Percentiles rank a stretch among this genome's conserved stretches.
These are phyloP conservation scores for Colius striatus DNA, from an alignment of 2,113 vertebrate genomes.

Conservation along the genomic window DNA sequence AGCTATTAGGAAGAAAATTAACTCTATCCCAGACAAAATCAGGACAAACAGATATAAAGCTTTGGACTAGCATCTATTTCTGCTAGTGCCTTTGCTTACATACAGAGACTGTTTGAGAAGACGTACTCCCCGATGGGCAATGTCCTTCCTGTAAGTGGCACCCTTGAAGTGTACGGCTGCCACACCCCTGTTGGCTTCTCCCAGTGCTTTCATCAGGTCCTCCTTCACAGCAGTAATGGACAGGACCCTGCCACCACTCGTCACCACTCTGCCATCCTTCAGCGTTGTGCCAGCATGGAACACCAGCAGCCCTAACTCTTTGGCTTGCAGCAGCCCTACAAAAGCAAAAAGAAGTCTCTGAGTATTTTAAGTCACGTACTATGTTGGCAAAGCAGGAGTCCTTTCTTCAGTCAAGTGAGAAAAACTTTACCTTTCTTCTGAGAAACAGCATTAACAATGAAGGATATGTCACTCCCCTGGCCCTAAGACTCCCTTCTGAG, in stretches of 20 bases:
- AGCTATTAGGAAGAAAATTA: no score
- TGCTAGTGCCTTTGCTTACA: slow-evolving; percentile 61
- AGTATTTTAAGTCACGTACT: neutral
- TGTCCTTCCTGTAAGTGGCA: slow-evolving; percentile 83
- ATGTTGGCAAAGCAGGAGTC: neutral
- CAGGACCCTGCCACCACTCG: slow-evolving; percentile 85
- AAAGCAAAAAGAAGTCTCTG: neutral
- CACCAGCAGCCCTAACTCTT: slow-evolving; percentile 81
- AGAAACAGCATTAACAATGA: neutral
- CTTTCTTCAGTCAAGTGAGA: neutral
- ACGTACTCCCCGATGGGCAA: slow-evolving; percentile 79
- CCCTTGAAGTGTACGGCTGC: slow-evolving; percentile 78
- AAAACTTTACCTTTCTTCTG: neutral
- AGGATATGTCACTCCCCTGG: neutral
- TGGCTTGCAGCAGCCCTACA: slow-evolving; percentile 79
- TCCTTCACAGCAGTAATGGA: slow-evolving; percentile 80
- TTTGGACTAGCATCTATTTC: neutral
- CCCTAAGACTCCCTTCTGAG: neutral
- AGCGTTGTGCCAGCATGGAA: slow-evolving; percentile 86
- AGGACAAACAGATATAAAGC: neutral
- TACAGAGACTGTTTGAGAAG: slow-evolving; percentile 82
- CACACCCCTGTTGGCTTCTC: slow-evolving; percentile 80
- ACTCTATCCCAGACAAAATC: no score
- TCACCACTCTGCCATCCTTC: slow-evolving; percentile 79
- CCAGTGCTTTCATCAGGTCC: slow-evolving; percentile 79